A percentile compares a stretch with the other conserved stretches of the same genome.
Conservation (phyloP, 2,113 vertebrate species). For the Anarrhichthys ocellatus region DNA sequence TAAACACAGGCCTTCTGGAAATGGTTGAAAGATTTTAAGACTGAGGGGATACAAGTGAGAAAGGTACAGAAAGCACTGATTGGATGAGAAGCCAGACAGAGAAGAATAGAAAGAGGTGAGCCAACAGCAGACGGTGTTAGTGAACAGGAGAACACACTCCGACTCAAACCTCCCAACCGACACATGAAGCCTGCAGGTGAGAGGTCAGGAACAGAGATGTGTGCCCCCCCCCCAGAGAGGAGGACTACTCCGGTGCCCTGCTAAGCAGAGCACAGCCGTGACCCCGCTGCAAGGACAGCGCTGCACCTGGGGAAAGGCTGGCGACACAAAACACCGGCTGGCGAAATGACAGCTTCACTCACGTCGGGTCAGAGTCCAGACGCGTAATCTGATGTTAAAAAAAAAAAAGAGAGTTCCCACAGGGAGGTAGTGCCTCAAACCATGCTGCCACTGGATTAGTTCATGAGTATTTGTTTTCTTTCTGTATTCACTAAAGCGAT, state of each 20-base stretch:
- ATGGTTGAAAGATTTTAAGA: not conserved
- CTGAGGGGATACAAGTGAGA: not conserved
- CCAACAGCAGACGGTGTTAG: constrained; percentile 13
- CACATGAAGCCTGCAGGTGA: constrained; percentile 52
- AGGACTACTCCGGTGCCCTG: constrained; percentile 11
- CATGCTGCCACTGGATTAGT: not conserved
- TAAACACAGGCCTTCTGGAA: not conserved
- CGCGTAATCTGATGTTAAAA: constrained; percentile 34
- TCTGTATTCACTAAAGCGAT: not conserved
- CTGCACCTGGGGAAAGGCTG: constrained; percentile 19
- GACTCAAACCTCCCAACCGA: constrained; percentile 29
- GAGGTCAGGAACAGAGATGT: constrained; percentile 56
- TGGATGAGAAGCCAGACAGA: not conserved
- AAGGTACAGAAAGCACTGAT: not conserved
- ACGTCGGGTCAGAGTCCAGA: constrained; percentile 46
- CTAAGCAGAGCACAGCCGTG: constrained; percentile 34
- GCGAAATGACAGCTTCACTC: constrained; percentile 34
- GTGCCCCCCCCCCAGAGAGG: too few species aligned
- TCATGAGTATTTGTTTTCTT: constrained; percentile 7
- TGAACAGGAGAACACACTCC: not conserved
- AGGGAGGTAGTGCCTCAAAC: not conserved
- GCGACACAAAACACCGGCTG: constrained; percentile 2
- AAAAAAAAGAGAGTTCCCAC: constrained; percentile 1
- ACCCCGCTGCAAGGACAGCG: constrained; percentile 51
- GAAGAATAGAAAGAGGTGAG: not conserved